A percentile compares a stretch with the other conserved stretches of the same genome.
phyloP scores from a whole-genome alignment of 2,797 vertebrate species.

The Coregonus sp. region DNA sequence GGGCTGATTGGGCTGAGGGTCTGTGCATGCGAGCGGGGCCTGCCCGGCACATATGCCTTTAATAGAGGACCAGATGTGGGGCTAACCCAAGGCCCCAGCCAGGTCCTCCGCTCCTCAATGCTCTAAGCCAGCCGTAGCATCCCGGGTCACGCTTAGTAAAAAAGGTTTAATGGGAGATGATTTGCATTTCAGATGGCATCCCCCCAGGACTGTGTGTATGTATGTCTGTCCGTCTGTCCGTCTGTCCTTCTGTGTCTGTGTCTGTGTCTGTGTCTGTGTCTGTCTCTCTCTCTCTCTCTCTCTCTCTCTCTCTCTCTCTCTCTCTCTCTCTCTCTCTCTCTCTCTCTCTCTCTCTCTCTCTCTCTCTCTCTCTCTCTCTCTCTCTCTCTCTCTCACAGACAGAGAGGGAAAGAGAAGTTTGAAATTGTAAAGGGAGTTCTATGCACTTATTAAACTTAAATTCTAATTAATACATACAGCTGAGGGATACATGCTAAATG shows the following conservation, averaged over 20 bases:
- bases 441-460: no score
- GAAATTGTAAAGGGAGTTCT: no score
- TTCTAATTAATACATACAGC: no score
- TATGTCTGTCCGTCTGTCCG: conserved; percentile 4
- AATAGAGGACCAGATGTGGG: conserved; percentile 81
- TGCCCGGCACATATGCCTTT: conserved; percentile 76
- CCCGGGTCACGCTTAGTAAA: conserved; percentile 63
- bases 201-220: conserved; percentile 49
- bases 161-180: conserved; percentile 64
- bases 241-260: conserved; percentile 33
- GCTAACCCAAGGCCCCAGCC: conserved; percentile 33
- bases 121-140: conserved; percentile 61
- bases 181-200: conserved; percentile 66
- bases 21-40: conserved; percentile 51
- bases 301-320: conserved; percentile 35
- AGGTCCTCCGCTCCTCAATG: conserved; percentile 49
- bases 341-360: no score
- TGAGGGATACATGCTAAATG: no score
- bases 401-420: no score
- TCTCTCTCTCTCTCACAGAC: no score
- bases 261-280: conserved; percentile 6
- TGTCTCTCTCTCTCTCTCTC: background rate
- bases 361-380: no score
- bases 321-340: no score
- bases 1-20: conserved; percentile 75